Base-by-base conservation (phyloP, 2,888 invertebrate genomes). In the Schrankia costaestrigalis region DNA sequence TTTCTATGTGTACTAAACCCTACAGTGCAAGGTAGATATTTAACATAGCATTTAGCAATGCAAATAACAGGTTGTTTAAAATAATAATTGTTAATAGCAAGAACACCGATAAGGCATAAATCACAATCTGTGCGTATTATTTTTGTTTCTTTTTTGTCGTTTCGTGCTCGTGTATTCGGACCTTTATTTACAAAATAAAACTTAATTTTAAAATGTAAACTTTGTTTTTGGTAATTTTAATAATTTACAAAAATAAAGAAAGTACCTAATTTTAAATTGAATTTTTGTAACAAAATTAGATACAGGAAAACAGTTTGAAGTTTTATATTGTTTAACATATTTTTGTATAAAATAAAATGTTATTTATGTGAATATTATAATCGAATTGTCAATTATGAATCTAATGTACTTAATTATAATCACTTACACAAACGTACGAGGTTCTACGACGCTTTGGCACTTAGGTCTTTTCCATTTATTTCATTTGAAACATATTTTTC, bases 391-490 rank as follows among this genome's bases (percentile, higher is more conserved):
- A 35, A n/a, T 11, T 43, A 56, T 35, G 57, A 56, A 32, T 40
- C 49, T 58, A 43, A 55, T 52, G 43, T 58, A 61, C 43, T 56
- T 56, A 35, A 55, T 35, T 34, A 44, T 53, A 56, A 50, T 50
- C 36, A 50, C 53, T 52, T 56, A 56, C 46, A 43, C 39, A 52
- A 55, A 52, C 55, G 55, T 55, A 52, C 56, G 46, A 53, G 53
- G 43, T 56, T 50, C 62, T 63, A 66, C 63, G 60, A 74, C 68
- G 65, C 65, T 82, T 83, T 83, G 83, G 83, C 83, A 83, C 83
- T 79, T 81, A 68, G 72, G 78, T 78, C 70, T 65, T 71, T 60
- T 47, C 43, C 41, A 25, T 24, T 42, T 44, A 39, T 35, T 45
- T 35, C 39, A 24, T 39, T 46, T 35, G 35, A 49, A 44, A 45